Base-by-base conservation (phyloP, 2,888 invertebrate genomes). In the Nymphalis polychloros region DNA sequence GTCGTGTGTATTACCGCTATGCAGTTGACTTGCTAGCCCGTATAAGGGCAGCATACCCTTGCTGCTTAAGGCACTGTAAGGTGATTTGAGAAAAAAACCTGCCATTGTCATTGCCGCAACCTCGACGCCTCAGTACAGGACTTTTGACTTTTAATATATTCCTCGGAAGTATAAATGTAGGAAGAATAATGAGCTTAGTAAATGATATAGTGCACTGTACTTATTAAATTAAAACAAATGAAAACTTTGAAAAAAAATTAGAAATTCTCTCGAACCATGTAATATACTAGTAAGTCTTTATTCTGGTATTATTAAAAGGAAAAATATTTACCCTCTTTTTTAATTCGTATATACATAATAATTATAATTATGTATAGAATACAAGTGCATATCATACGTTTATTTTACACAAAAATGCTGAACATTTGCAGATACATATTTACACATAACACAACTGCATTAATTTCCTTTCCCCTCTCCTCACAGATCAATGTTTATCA, bases 11-110 rank as follows among this genome's bases (percentile, higher is more conserved):
- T 3, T 17, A 49, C 46, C 16, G 59, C 69, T 63, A 0, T 13
- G 63, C 64, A 57, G 66, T 60, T 70, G 64, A 76, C 72, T 75
- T 73, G 52, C 64, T 63, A 63, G 48, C 41, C 87, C 86, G 72
- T 86, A 82, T 83, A 86, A 79, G 85, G 85, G 46, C 69, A 73
- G 79, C 76, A 84, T 86, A 84, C 86, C 84, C 84, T 83, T 81
- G 80, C 85, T 82, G 48, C 72, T 78, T 88, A 89, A 78, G 89
- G 90, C 73, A 76, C 65, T 75, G 76, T 84, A 86, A 89, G 89
- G 89, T 84, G 81, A 85, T 80, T 80, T 77, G 72, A 73, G 75
- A 79, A 84, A 83, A 41, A 86, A 88, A 81, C 79, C 75, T 75
- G 77, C 81, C 86, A 87, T 72, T 85, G 84, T 76, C 89, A 89